phyloP scores from a whole-genome alignment of 1,140 invertebrate genomes.

The Choristoneura fumiferana region DNA sequence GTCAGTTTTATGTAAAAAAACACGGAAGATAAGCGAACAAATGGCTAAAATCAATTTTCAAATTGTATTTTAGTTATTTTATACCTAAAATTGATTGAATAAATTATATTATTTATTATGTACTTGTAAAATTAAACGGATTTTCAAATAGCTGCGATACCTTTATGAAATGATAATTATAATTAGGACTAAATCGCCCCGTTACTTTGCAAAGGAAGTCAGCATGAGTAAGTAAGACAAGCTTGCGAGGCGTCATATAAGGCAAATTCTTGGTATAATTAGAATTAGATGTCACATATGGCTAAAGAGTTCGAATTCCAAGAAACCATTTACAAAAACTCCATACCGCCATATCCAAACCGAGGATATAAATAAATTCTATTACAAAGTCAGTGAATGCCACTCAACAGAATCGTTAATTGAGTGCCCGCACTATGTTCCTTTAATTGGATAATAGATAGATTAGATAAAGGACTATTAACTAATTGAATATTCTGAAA shows the following conservation, averaged over 20 bases:
- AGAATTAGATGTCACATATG: background rate
- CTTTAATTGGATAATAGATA: slow-evolving; percentile 8
- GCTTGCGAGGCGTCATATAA: background rate
- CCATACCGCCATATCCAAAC: background rate
- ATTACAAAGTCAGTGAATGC: background rate
- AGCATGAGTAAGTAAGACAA: background rate
- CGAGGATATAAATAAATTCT: too few relatives aligned
- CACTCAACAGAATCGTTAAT: background rate
- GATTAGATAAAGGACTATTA: slow-evolving; percentile 16
- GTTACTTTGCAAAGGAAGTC: background rate
- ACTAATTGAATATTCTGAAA: slow-evolving; percentile 14
- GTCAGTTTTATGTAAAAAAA: too few relatives aligned
- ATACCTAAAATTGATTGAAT: too few relatives aligned
- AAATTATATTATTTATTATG: too few relatives aligned
- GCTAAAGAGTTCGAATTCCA: slow-evolving; percentile 8
- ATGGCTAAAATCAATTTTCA: too few relatives aligned
- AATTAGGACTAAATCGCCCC: background rate
- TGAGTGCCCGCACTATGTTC: slow-evolving; percentile 6
- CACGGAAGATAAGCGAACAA: too few relatives aligned
- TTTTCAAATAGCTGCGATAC: too few relatives aligned
- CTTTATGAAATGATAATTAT: background rate
- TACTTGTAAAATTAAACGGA: too few relatives aligned
- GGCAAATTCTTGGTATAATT: slow-evolving; percentile 15
- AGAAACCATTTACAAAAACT: background rate
- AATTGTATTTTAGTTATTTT: too few relatives aligned